phyloP scores from a whole-genome alignment of 2,113 vertebrate genomes.

The Vireo altiloquus region DNA sequence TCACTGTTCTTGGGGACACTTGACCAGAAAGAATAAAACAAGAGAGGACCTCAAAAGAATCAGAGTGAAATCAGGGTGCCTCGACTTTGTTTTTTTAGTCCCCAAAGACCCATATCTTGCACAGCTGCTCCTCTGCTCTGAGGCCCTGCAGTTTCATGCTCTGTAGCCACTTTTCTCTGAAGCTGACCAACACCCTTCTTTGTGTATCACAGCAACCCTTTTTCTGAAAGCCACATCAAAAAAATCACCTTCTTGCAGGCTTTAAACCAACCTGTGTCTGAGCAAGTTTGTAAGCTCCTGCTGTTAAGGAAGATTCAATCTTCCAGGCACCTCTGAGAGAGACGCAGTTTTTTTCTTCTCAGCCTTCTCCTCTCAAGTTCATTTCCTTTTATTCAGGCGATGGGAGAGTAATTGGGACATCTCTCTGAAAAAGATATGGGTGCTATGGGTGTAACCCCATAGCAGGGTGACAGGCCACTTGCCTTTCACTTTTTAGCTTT shows the following conservation, averaged over 20 bases:
- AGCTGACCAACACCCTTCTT: background rate
- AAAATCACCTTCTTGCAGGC: background rate
- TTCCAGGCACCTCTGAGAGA: background rate
- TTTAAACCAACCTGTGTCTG: background rate
- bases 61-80: background rate
- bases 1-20: background rate
- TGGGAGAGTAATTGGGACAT: background rate
- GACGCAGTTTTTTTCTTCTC: background rate
- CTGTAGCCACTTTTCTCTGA: background rate
- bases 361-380: background rate
- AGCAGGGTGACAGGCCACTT: background rate
- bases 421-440: background rate
- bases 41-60: background rate
- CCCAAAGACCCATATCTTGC: background rate
- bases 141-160: background rate
- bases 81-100: background rate
- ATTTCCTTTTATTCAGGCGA: background rate
- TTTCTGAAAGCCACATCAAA: background rate
- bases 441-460: background rate
- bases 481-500: background rate
- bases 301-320: background rate
- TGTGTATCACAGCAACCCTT: background rate
- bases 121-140: background rate
- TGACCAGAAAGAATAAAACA: background rate
- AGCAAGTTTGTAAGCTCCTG: background rate